Conservation (phyloP, 1,140 invertebrate genomes). For the Lordiphosa mommai region DNA sequence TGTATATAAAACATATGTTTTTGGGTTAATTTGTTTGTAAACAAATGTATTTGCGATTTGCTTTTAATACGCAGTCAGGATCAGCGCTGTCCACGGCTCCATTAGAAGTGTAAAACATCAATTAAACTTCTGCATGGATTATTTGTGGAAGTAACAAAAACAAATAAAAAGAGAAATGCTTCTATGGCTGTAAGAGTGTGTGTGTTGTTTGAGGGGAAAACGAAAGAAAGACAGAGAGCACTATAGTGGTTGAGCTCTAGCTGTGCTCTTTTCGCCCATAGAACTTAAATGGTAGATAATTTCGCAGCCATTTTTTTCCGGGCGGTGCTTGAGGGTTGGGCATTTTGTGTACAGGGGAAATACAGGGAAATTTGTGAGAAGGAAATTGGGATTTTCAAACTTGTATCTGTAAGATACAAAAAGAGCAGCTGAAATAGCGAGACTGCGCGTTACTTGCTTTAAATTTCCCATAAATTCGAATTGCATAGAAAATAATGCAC, state of each 20-base stretch:
- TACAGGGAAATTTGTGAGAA: slow-evolving; percentile 51
- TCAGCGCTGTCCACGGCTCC: slow-evolving; percentile 23
- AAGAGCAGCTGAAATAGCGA: slow-evolving; percentile 12
- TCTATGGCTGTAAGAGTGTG: neutral
- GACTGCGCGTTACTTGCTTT: slow-evolving; percentile 22
- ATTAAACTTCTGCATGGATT: slow-evolving; percentile 66
- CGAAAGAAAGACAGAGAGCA: slow-evolving; percentile 12
- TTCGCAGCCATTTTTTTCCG: slow-evolving; percentile 68
- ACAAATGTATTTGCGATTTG: slow-evolving; percentile 47
- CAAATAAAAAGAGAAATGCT: slow-evolving; percentile 10
- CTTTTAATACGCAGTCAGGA: slow-evolving; percentile 40
- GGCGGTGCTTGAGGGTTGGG: slow-evolving; percentile 48
- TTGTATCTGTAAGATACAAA: no score
- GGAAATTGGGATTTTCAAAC: slow-evolving; percentile 10
- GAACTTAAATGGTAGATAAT: slow-evolving; percentile 43
- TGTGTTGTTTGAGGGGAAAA: slow-evolving; percentile 22
- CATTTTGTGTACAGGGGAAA: slow-evolving; percentile 40
- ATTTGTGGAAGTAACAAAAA: slow-evolving; percentile 25
- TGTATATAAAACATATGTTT: slow-evolving; percentile 25
- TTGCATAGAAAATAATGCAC: slow-evolving; percentile 29
- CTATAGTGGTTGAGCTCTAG: neutral
- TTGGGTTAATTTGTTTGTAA: slow-evolving; percentile 31
- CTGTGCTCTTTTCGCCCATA: slow-evolving; percentile 22
- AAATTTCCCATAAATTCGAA: slow-evolving; percentile 23
- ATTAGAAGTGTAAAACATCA: slow-evolving; percentile 61